Evolutionary conservation across 2,113 vertebrate genomes (phyloP).

Genomic region (Pristiophorus japonicus): DNA sequence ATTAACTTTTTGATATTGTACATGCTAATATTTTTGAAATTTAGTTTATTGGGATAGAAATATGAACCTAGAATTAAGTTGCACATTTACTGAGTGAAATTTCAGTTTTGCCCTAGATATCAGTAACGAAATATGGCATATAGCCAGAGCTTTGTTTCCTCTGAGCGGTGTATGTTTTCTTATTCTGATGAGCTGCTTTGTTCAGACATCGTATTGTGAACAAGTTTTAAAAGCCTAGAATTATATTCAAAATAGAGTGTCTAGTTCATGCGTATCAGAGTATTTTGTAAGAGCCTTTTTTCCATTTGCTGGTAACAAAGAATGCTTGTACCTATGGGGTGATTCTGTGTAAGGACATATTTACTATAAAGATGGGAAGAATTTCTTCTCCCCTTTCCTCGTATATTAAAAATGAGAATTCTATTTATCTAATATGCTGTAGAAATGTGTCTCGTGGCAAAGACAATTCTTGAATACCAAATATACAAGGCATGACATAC

Average conservation of each 20-base stretch:
- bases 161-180: background rate
- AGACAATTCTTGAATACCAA: no score
- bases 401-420: no score
- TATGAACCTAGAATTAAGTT: constrained; percentile 12
- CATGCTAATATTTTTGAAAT: background rate
- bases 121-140: background rate
- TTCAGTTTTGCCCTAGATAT: background rate
- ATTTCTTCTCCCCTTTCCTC: no score
- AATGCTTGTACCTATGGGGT: no score
- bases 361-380: no score
- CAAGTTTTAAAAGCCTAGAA: background rate
- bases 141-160: background rate
- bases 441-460: no score
- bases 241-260: background rate
- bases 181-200: background rate
- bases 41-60: background rate
- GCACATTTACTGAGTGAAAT: background rate
- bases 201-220: background rate
- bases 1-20: background rate
- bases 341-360: no score
- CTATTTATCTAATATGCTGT: no score
- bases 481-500: no score
- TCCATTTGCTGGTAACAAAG: background rate
- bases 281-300: background rate
- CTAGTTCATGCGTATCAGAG: background rate